phyloP scores from a whole-genome alignment of 1,140 invertebrate species.

The Cotesia glomerata region DNA sequence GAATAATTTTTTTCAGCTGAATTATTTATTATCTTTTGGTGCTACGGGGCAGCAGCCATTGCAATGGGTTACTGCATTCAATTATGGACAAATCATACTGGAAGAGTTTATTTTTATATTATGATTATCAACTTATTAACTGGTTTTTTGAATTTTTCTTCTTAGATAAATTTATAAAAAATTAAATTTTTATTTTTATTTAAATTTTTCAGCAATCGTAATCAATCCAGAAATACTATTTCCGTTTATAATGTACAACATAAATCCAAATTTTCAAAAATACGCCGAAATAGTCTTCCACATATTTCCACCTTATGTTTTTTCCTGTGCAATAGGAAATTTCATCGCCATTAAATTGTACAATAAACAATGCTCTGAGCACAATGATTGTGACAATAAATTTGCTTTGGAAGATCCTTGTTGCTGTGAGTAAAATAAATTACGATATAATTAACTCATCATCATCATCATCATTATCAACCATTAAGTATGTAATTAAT shows the following conservation, averaged over 20 bases:
- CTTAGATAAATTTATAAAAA: neutral
- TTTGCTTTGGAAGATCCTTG: slow-evolving; percentile 41
- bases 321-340: slow-evolving; percentile 39
- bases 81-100: slow-evolving; percentile 24
- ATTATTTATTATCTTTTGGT: slow-evolving; percentile 28
- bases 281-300: slow-evolving; percentile 30
- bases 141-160: slow-evolving; percentile 6
- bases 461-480: neutral
- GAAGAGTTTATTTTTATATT: slow-evolving; percentile 32
- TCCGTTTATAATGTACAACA: slow-evolving; percentile 25
- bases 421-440: slow-evolving; percentile 34
- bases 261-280: slow-evolving; percentile 19
- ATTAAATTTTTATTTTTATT: slow-evolving; percentile 12
- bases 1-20: slow-evolving; percentile 19
- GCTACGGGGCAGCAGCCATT: slow-evolving; percentile 35
- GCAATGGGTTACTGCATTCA: slow-evolving; percentile 38
- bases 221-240: slow-evolving; percentile 34
- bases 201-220: slow-evolving; percentile 28
- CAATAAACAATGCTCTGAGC: slow-evolving; percentile 31
- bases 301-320: slow-evolving; percentile 34
- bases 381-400: slow-evolving; percentile 34
- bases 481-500: neutral
- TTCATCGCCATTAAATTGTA: slow-evolving; percentile 36
- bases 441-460: neutral
- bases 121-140: slow-evolving; percentile 32